These are phyloP conservation scores for Hyperoodon ampullatus DNA, from an alignment of 2,113 vertebrate genomes.

Conservation along the genomic window DNA sequence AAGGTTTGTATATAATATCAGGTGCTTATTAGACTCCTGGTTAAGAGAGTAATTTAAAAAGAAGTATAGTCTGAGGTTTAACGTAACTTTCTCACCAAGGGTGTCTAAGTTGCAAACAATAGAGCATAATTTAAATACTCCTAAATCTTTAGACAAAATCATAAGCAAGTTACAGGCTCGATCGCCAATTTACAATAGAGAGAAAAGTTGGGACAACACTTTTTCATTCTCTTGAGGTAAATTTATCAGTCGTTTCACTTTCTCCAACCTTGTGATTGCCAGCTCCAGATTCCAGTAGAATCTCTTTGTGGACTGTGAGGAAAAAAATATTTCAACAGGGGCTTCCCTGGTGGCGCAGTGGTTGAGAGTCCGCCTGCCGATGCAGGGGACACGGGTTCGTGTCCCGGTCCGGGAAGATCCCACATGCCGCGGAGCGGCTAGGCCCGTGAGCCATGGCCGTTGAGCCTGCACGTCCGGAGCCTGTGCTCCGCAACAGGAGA, in stretches of 20 bases:
- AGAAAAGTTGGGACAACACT: not conserved
- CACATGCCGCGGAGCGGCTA: no score
- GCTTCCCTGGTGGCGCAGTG: no score
- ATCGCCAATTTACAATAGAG: not conserved
- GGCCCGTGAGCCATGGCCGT: no score
- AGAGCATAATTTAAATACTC: not conserved
- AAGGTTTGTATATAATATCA: not conserved
- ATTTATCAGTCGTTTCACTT: not conserved
- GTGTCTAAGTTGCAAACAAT: not conserved
- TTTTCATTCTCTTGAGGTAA: not conserved
- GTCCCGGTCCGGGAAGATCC: no score
- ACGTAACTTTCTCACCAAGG: not conserved
- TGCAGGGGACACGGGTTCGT: no score
- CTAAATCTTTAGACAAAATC: constrained; percentile 25
- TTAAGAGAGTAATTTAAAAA: not conserved
- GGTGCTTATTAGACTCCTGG: not conserved
- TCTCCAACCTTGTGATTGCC: constrained; percentile 9
- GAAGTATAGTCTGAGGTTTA: not conserved
- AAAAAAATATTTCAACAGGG: not conserved
- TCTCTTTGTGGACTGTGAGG: not conserved
- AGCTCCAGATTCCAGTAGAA: not conserved
- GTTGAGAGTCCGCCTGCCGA: no score
- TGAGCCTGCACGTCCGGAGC: no score
- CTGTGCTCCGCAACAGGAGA: no score
- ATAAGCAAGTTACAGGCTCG: not conserved